phyloP scores from a whole-genome alignment of 2,113 vertebrate species.

The Naja naja region DNA sequence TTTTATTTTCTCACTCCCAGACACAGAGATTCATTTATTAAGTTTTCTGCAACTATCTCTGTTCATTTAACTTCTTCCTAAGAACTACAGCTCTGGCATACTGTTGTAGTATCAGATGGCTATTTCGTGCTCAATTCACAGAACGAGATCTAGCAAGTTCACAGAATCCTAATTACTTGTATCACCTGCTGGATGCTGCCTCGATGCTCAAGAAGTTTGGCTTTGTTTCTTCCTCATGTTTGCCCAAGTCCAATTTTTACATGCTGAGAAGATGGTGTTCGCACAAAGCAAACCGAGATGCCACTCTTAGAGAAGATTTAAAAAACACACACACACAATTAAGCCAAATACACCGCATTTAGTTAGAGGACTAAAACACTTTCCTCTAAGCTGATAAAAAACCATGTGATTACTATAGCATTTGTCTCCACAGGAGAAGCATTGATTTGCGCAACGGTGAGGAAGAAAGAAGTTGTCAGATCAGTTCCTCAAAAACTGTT shows the following conservation, averaged over 20 bases:
- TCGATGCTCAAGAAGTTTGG: not conserved
- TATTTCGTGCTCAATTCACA: not conserved
- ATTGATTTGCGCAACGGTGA: not conserved
- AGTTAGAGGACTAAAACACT: not conserved
- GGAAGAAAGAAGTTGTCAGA: not conserved
- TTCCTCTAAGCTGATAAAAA: not conserved
- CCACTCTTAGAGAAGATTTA: fast-evolving
- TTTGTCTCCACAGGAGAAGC: not conserved
- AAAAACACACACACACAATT: not conserved
- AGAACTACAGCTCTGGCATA: not conserved
- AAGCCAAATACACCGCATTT: not conserved
- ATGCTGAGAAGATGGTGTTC: not conserved
- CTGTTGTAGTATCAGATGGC: not conserved
- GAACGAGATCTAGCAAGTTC: not conserved
- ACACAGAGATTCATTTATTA: not conserved
- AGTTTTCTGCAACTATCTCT: not conserved
- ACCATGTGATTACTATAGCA: not conserved
- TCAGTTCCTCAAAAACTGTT: not conserved
- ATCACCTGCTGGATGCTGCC: not conserved
- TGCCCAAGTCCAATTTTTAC: not conserved
- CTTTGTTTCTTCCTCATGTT: not conserved
- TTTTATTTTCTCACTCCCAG: not conserved
- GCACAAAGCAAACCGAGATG: not conserved
- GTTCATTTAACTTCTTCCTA: not conserved
- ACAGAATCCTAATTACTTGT: not conserved